A percentile compares a stretch with the other conserved stretches of the same genome.
Conservation (phyloP, 2,113 vertebrate genomes). For the Manacus vitellinus region DNA sequence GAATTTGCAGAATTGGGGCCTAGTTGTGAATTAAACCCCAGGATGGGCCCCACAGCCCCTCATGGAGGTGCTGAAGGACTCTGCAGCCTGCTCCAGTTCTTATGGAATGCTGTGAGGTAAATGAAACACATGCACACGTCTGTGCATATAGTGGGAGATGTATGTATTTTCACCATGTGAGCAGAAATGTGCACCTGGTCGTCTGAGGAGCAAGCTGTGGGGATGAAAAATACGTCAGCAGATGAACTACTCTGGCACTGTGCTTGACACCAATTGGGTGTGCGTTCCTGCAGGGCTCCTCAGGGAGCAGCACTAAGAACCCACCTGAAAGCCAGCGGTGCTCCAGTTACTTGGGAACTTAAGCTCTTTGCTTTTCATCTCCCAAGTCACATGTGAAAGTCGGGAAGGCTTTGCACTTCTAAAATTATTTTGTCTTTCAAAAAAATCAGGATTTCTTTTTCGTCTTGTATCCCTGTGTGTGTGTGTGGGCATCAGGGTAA, state of each 20-base stretch:
- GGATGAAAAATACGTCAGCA: neutral
- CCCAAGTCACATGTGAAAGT: neutral
- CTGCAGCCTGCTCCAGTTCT: neutral
- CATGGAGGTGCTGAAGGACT: neutral
- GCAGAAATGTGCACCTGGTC: neutral
- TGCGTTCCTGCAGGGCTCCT: neutral
- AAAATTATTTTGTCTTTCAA: neutral
- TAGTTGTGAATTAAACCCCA: neutral
- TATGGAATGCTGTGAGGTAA: neutral
- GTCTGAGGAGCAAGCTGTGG: neutral
- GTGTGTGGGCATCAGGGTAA: neutral
- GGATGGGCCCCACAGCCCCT: neutral
- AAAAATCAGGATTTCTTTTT: neutral
- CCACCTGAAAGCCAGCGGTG: neutral
- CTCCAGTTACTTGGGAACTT: neutral
- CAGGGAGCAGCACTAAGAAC: neutral
- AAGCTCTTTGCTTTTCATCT: neutral
- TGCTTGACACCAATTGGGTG: accelerated
- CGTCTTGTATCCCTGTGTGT: neutral
- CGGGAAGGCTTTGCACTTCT: neutral
- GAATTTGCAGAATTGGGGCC: neutral
- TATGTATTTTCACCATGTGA: neutral
- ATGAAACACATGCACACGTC: accelerated
- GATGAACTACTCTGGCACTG: neutral
- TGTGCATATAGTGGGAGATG: neutral